Base-by-base conservation (phyloP, 1,140 invertebrate genomes). In the Drosophila sp. region DNA sequence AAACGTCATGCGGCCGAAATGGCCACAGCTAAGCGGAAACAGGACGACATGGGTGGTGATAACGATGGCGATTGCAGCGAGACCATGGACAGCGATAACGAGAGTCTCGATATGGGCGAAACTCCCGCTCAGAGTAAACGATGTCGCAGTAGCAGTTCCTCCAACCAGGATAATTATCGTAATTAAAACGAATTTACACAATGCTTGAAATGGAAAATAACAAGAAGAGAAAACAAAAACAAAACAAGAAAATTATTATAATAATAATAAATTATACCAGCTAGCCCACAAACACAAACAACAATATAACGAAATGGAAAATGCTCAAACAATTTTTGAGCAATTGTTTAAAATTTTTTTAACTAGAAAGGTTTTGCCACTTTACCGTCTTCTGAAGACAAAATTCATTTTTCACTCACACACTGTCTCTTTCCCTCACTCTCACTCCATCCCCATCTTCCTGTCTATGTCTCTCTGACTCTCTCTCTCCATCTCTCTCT, bases 1-100 rank as follows among this genome's bases (percentile, higher is more conserved):
- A 99, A 99, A 95, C 98, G 98, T 92, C 98, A 99, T 94, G 98
- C 98, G 1, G 98, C 98, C 2, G 98, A 99, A 94, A 98, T 99
- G 98, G 98, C 98, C 58, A 98, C 98, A 29, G 98, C 98, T 4
- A 99, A 99, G 93, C 95, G 98, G 91, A 97, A 98, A 92, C 98
- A 99, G 91, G 98, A 99, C 92, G 97, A 98, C 80, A 95, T 97
- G 23, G 95, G 93, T 92, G 95, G 93, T 93, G 76, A 95, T 93
- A 58, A 94, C 95, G 95, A 96, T 73, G 94, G 95, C 66, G 95
- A 95, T 55, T 95, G 95, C 91, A 95, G 95, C 85, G 95, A 95
- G 87, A 93, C 94, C 72, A 90, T 92, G 75, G 91, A 92, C 60
- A 92, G 91, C 79, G 91, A 92, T 77, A 91, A 91, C 60, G 91